Conservation (phyloP, 2,888 invertebrate genomes). For the Polyploca ridens region DNA sequence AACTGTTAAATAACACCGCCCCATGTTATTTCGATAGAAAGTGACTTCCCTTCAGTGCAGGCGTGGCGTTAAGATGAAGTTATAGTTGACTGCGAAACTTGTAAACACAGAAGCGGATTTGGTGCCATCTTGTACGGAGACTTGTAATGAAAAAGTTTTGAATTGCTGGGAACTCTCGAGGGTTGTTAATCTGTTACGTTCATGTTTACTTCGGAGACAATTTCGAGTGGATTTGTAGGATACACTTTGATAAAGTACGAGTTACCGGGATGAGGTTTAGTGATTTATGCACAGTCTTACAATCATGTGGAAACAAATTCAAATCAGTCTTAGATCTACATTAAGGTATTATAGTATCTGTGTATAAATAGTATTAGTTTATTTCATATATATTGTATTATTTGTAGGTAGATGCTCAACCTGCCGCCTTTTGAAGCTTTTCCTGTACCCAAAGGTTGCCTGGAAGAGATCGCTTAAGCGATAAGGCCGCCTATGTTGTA, state of each 20-base stretch:
- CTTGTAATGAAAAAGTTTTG: slow-evolving; percentile 58
- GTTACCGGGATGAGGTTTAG: too few relatives aligned
- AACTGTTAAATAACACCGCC: not conserved
- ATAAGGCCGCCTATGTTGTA: too few relatives aligned
- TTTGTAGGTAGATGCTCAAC: too few relatives aligned
- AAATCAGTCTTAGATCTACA: too few relatives aligned
- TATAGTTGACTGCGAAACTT: slow-evolving; percentile 18
- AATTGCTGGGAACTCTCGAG: slow-evolving; percentile 24
- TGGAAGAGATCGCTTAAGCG: too few relatives aligned
- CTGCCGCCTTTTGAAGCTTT: too few relatives aligned
- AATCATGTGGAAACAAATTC: too few relatives aligned
- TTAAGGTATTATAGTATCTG: too few relatives aligned
- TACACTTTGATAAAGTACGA: not conserved
- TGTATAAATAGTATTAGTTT: too few relatives aligned
- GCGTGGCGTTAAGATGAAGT: slow-evolving; percentile 9
- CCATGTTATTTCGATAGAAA: not conserved
- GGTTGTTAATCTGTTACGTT: slow-evolving; percentile 39
- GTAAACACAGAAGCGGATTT: slow-evolving; percentile 26
- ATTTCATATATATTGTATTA: too few relatives aligned
- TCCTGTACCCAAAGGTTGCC: too few relatives aligned
- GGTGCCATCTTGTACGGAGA: slow-evolving; percentile 29
- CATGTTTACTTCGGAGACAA: slow-evolving; percentile 29
- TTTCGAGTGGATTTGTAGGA: slow-evolving; percentile 23
- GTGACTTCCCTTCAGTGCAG: slow-evolving; percentile 32
- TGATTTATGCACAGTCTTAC: too few relatives aligned